A percentile compares a stretch with the other conserved stretches of the same genome.
phyloP scores from a whole-genome alignment of 2,113 vertebrate species.

The Acrocephalus arundinaceus region DNA sequence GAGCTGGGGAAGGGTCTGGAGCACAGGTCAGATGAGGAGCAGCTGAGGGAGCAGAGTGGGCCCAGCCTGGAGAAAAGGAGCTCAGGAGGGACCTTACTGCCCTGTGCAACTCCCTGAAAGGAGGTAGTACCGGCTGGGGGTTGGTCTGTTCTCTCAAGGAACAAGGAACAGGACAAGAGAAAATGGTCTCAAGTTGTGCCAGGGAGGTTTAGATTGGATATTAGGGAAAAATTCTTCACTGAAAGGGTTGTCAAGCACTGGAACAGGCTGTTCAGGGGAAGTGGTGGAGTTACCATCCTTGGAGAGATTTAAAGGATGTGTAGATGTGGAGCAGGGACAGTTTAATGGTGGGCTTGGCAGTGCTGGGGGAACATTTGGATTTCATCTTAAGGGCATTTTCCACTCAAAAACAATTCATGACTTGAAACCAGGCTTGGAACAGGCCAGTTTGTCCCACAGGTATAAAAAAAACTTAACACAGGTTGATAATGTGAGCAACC shows the following conservation, averaged over 20 bases:
- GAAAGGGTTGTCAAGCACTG: not conserved
- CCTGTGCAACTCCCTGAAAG: not conserved
- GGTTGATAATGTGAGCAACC: not conserved
- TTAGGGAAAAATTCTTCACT: not conserved
- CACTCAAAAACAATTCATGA: not conserved
- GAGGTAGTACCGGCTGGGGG: accelerated
- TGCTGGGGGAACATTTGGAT: not conserved
- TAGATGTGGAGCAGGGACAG: not conserved
- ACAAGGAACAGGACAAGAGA: not conserved
- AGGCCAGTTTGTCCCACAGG: not conserved
- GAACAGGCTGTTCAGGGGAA: not conserved
- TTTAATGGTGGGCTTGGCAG: not conserved
- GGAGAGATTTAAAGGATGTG: not conserved
- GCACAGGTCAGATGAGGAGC: not conserved
- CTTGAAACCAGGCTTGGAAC: not conserved
- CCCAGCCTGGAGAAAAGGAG: not conserved
- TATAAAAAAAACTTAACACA: not conserved
- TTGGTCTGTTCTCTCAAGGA: not conserved
- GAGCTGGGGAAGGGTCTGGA: not conserved
- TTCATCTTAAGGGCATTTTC: not conserved
- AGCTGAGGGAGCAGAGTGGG: not conserved
- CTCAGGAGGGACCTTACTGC: not conserved
- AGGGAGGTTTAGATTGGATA: not conserved
- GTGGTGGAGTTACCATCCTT: not conserved
- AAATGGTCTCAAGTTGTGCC: not conserved